Base-by-base conservation (phyloP, 2,113 vertebrate species). In the Polypterus bichir region DNA sequence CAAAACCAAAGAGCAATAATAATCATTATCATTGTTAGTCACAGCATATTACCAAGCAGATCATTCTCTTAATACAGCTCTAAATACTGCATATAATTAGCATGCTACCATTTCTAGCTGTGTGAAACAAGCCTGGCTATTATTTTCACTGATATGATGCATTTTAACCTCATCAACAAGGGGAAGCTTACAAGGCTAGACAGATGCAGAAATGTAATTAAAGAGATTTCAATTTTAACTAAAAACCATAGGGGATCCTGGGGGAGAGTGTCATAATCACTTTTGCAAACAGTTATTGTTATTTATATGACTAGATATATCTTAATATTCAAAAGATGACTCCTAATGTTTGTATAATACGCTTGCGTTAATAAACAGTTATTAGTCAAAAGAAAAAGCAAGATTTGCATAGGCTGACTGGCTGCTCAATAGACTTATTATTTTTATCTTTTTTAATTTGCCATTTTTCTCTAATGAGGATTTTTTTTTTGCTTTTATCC, bases 171-270 rank as follows among this genome's bases (percentile, higher is more conserved):
- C 60, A 46, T 58, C 48, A 46, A 6, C 11, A 48, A 57, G 47
- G 10, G 8, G 59, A 57, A 48, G 59, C 45, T 65, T 60, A 61
- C 5, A 27, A 11, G 44, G 49, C 49, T 57, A 59, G 55, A 45
- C 60, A 52, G 48, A 62, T 46, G 45, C 48, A 62, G 53, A 52
- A 49, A 53, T 47, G 49, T 51, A 66, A 66, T 66, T 66, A 52
- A 48, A 52, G 48, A 62, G 60, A 59, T 58, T 47, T 45, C 3
- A 58, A 49, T 56, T 57, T 57, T 47, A n/a, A 9, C 48, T n/a
- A 44, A 11, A 56, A 61, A 61, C 46, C 9, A 8, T 45, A 47
- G 45, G 65, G 49, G 48, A 58, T 58, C 49, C 45, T 51, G 45
- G 59, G 27, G 27, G 65, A 49, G 46, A 57, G 57, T 47, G 65